Base-by-base conservation (phyloP, 2,797 vertebrate genomes). In the Esox masquinongy region DNA sequence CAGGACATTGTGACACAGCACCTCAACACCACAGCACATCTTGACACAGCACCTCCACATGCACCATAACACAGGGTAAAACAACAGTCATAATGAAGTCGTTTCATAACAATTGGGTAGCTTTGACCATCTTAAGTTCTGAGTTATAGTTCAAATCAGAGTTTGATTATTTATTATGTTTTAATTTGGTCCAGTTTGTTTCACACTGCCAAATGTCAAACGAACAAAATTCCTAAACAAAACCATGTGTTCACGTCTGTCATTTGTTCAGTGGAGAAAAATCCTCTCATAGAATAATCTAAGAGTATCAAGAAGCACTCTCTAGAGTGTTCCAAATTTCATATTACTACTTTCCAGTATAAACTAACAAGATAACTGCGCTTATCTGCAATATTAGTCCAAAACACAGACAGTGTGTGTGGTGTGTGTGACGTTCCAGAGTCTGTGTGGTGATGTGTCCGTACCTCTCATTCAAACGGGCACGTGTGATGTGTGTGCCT, bases 361-460 rank as follows among this genome's bases (percentile, higher is more conserved):
- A 51, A 53, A 53, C 43, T 8, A 9, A 50, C 22, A 5, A 61
- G 29, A 72, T 8, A 49, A 43, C 17, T 43, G 0, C 5, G 12
- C 19, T 22, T 43, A 24, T 5, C 2, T 47, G 11, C 11, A 19
- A 51, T 51, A 51, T 70, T 49, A 29, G 7, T 34, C 26, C 19
- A 31, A 4, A 61, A 71, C 26, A 15, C 39, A n/a, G 17, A 9
- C 14, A 1, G 7, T 34, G 49, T 53, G 50, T 49, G 73, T 77
- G 73, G 79, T 59, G 9, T 39, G 67, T 80, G 75, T 77, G 83
- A 83, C 11, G 29, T 85, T 61, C 79, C 61, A 70, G 67, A 81
- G 76, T 88, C 83, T 87, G 77, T 77, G 91, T 95, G 92, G 93
- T 93, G 94, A 93, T 92, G 83, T 92, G 91, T 93, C 92, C 89